A percentile compares a stretch with the other conserved stretches of the same genome.
Evolutionary conservation across 2,113 vertebrate genomes (phyloP).

Genomic region (Anthoscopus minutus): DNA sequence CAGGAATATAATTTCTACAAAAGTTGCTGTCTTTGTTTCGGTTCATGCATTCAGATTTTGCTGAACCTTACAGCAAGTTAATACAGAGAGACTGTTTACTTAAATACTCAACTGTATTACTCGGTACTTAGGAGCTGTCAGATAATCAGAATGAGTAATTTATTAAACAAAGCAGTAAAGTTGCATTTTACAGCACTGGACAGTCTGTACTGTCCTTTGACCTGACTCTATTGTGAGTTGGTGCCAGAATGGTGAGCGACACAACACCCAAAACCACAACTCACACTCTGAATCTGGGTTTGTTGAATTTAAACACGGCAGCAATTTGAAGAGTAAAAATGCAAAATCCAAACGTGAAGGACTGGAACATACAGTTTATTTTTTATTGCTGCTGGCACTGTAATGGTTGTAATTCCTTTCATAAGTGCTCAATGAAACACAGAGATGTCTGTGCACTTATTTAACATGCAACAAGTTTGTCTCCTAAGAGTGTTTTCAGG

Average conservation of each 20-base stretch:
- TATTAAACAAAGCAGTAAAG: slow-evolving; percentile 49
- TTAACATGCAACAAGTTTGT: slow-evolving; percentile 51
- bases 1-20: not conserved
- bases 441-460: slow-evolving; percentile 30
- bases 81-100: not conserved
- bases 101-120: not conserved
- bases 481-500: slow-evolving; percentile 35
- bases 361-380: not conserved
- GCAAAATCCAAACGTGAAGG: not conserved
- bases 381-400: not conserved
- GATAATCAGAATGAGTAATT: slow-evolving; percentile 37
- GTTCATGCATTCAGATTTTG: not conserved
- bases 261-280: not conserved
- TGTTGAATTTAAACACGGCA: slow-evolving; percentile 21
- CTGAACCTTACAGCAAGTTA: not conserved
- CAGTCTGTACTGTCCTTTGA: slow-evolving; percentile 57
- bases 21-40: not conserved
- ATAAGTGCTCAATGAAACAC: not conserved
- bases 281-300: not conserved
- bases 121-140: not conserved
- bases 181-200: not conserved
- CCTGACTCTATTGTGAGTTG: not conserved
- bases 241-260: slow-evolving; percentile 10
- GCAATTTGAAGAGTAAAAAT: not conserved
- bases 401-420: not conserved